Base-by-base conservation (phyloP, 2,888 invertebrate species). In the Spilosoma lubricipeda region DNA sequence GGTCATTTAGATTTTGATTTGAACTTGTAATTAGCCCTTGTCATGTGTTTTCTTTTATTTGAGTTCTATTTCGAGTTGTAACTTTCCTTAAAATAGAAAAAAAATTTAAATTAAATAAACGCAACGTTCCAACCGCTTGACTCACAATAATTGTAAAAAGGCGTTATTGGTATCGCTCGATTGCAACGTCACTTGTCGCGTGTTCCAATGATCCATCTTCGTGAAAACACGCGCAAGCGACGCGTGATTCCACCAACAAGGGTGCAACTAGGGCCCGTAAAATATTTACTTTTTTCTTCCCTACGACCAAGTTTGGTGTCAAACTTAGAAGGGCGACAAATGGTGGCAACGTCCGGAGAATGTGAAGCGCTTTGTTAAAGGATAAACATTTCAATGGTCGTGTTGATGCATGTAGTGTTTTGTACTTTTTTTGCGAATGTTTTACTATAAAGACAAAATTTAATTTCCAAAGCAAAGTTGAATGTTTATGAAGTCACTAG, bases 231-330 rank as follows among this genome's bases (percentile, higher is more conserved):
- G 93, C 92, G 92, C 94, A 89, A 90, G 92, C 92, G 92, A 94
- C 94, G 94, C 94, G 94, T 95, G 95, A 94, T 95, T 94, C 95
- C 91, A 92, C 91, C 94, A 92, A 92, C 94, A 92, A 93, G 95
- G 95, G 94, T 90, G 93, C 89, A 88, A 80, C 81, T 76, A 88
- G 91, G 90, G 90, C 85, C 86, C 76, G 91, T 92, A 91, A 93
- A 93, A 94, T 94, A 94, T 94, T 91, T 94, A 93, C 93, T 93
- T 93, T 93, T 87, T 89, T 86, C 87, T 82, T 85, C 88, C 87
- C 87, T 86, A 90, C 89, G 90, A 90, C 89, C 82, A 92, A 93
- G 89, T 92, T 92, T 89, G 87, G 88, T 90, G 92, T 90, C 89
- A 91, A 93, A 92, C 90, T 93, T 90, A 87, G 86, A 84, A 85